A percentile compares a stretch with the other conserved stretches of the same genome.
Evolutionary conservation across 2,113 vertebrate genomes (phyloP).

Genomic region (Tachysurus vachellii): DNA sequence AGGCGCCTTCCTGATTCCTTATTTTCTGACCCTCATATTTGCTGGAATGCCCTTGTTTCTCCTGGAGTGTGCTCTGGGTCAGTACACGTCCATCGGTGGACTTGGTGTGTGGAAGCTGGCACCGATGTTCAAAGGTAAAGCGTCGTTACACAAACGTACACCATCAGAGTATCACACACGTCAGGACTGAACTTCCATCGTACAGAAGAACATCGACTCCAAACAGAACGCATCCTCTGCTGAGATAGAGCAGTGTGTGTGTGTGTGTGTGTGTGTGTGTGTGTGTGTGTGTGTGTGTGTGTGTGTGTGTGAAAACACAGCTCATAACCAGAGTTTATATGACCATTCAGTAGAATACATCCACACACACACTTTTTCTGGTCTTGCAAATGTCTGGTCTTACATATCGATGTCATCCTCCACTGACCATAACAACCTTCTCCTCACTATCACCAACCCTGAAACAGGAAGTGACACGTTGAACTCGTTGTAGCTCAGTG

Average conservation of each 20-base stretch:
- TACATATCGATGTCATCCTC: not conserved
- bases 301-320: not conserved
- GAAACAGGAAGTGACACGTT: not conserved
- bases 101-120: conserved; percentile 98
- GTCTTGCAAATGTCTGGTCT: not conserved
- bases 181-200: not conserved
- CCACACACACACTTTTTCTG: too few species aligned
- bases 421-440: not conserved
- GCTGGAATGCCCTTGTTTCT: conserved; percentile 96
- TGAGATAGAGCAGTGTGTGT: too few species aligned
- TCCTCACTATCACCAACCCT: not conserved
- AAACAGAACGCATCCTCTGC: too few species aligned
- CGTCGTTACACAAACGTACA: not conserved
- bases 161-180: not conserved
- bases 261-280: not conserved
- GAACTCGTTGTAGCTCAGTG: not conserved
- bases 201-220: too few species aligned
- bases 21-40: conserved; percentile 97
- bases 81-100: conserved; percentile 95
- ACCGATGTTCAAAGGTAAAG: conserved; percentile 96
- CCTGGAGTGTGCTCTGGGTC: conserved; percentile 90
- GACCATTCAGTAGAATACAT: not conserved
- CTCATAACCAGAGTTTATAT: not conserved
- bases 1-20: conserved; percentile 98
- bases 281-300: not conserved